Conservation (phyloP, 2,797 vertebrate genomes). For the Manis pentadactyla region DNA sequence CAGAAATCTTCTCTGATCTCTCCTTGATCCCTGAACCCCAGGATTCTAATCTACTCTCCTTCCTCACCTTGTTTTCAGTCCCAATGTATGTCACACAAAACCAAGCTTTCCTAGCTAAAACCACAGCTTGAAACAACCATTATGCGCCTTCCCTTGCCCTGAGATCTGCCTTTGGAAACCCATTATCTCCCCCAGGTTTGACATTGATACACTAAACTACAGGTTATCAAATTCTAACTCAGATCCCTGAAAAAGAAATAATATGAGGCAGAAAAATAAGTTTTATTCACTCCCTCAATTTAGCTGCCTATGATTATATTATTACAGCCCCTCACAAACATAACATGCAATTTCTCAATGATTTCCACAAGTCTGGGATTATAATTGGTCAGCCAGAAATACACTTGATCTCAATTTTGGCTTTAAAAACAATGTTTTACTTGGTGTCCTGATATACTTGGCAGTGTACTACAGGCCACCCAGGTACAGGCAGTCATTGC, state of each 20-base stretch:
- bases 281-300: constrained; percentile 56
- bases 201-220: neutral
- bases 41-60: neutral
- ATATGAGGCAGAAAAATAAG: neutral
- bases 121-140: neutral
- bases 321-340: constrained; percentile 46
- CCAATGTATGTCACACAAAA: neutral
- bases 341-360: constrained; percentile 74
- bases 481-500: neutral
- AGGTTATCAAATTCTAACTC: constrained; percentile 58
- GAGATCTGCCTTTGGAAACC: constrained; percentile 3
- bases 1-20: neutral
- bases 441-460: constrained; percentile 24
- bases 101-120: neutral
- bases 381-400: constrained; percentile 61
- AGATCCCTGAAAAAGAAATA: constrained; percentile 46
- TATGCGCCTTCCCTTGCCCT: neutral
- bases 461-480: neutral
- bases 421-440: constrained; percentile 19
- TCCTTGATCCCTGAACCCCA: neutral
- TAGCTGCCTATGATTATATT: constrained; percentile 69
- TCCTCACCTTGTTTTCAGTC: neutral
- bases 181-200: neutral
- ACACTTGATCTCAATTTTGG: constrained; percentile 53
- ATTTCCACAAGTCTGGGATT: constrained; percentile 66